phyloP scores from a whole-genome alignment of 2,797 vertebrate genomes.

The Bovichtus diacanthus region DNA sequence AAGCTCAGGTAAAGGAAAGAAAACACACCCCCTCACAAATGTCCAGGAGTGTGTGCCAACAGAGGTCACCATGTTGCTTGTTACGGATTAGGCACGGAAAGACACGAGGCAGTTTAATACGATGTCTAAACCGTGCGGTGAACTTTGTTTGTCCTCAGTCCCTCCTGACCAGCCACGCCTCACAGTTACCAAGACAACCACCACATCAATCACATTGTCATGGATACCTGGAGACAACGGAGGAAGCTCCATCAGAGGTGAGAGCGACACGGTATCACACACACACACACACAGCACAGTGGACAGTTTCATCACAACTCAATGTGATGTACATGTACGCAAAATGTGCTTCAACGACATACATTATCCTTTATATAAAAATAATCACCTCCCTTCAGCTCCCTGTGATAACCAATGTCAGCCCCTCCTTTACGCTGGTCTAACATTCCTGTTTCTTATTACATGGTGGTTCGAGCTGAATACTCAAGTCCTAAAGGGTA shows the following conservation, averaged over 20 bases:
- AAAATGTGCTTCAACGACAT: constrained; percentile 1
- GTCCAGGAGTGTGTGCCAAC: not conserved
- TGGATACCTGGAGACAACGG: constrained; percentile 99
- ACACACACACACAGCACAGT: constrained; percentile 3
- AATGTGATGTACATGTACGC: not conserved
- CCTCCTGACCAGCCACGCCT: constrained; percentile 98
- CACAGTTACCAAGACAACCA: constrained; percentile 98
- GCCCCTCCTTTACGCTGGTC: constrained; percentile 21
- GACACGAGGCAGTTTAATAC: not conserved
- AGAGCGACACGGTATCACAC: constrained; percentile 28
- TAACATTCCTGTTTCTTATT: constrained; percentile 48
- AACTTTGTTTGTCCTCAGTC: constrained; percentile 81
- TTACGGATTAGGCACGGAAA: not conserved
- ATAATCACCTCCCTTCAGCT: constrained; percentile 22
- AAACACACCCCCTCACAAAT: not conserved
- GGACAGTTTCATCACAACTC: not conserved
- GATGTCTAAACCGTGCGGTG: constrained; percentile 2
- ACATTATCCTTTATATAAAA: constrained; percentile 8
- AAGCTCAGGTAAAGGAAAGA: not conserved
- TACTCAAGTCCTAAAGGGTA: constrained; percentile 41
- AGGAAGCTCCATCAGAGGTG: constrained; percentile 98
- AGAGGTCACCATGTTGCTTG: not conserved
- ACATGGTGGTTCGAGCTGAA: constrained; percentile 44
- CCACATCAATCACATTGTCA: constrained; percentile 97
- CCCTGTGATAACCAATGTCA: constrained; percentile 33